These are phyloP conservation scores for Poecilia wingei DNA, from an alignment of 2,797 vertebrate species.

Conservation along the genomic window DNA sequence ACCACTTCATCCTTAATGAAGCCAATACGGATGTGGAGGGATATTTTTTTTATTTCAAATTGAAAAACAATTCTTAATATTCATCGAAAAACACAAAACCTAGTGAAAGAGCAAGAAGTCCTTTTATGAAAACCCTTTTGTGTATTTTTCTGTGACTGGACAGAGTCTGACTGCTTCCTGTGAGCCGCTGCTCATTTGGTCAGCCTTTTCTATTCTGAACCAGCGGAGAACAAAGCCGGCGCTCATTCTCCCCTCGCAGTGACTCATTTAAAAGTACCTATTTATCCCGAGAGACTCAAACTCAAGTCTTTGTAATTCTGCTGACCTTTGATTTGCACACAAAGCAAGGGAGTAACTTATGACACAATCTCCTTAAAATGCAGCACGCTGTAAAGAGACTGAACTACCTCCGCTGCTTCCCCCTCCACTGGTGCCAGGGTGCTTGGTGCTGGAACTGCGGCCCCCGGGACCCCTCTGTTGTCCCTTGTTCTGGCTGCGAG, in stretches of 20 bases:
- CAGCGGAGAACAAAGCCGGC: not conserved
- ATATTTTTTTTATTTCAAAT: not conserved
- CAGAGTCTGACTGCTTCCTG: not conserved
- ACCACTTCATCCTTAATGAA: not conserved
- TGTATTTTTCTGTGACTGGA: not conserved
- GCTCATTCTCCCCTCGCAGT: not conserved
- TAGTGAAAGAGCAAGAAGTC: not conserved
- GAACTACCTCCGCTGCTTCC: conserved; percentile 78
- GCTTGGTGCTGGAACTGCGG: conserved; percentile 80
- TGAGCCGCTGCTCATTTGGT: not conserved
- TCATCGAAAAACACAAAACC: not conserved
- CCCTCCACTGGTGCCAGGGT: conserved; percentile 80
- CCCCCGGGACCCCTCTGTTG: conserved; percentile 83
- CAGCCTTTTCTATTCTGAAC: not conserved
- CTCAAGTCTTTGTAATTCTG: not conserved
- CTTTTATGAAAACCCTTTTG: not conserved
- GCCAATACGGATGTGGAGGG: not conserved
- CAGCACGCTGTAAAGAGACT: not conserved
- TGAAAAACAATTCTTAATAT: not conserved
- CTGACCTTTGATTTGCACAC: conserved; percentile 1
- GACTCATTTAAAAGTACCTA: not conserved
- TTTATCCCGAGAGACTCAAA: not conserved
- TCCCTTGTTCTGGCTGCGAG: conserved; percentile 65
- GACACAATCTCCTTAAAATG: conserved; percentile 1
- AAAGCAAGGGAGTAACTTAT: conserved; percentile 2